A percentile compares a stretch with the other conserved stretches of the same genome.
These are phyloP conservation scores for Ganaspis brasiliensis DNA, from an alignment of 2,888 invertebrate genomes.

Conservation along the genomic window DNA sequence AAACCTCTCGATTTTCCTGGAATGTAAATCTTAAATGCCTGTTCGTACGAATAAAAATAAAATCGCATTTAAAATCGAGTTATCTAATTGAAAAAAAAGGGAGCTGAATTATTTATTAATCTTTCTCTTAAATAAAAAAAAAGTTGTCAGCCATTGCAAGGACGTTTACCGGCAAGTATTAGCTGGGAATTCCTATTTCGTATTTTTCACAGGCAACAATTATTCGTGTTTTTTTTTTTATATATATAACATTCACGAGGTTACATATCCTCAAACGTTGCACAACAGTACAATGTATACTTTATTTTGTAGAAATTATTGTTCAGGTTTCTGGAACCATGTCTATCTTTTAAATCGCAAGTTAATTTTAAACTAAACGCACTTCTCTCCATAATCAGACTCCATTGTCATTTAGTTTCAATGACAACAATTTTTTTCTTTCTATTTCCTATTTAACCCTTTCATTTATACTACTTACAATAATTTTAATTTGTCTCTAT, in stretches of 20 bases:
- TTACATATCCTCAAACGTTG: conserved; percentile 17
- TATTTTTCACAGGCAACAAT: conserved; percentile 37
- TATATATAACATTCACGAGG: conserved; percentile 33
- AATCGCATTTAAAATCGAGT: conserved; percentile 6
- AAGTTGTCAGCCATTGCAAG: conserved; percentile 19
- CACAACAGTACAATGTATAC: conserved; percentile 19
- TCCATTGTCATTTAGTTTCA: neutral
- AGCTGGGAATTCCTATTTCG: conserved; percentile 36
- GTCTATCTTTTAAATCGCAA: conserved; percentile 11
- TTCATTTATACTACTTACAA: too few relatives aligned
- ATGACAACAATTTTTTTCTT: neutral
- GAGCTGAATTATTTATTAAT: conserved; percentile 37
- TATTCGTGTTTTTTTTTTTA: conserved; percentile 23
- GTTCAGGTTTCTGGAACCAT: neutral
- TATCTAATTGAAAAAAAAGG: conserved; percentile 14
- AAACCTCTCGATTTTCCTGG: neutral
- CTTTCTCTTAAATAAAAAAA: conserved; percentile 31
- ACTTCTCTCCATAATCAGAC: neutral
- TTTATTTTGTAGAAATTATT: conserved; percentile 32
- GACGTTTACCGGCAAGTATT: conserved; percentile 25
- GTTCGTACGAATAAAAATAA: neutral
- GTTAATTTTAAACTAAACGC: neutral
- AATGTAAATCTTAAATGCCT: neutral
- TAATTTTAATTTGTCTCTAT: too few relatives aligned
- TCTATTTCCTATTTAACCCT: neutral